These are phyloP conservation scores for Hirtodrosophila duncani DNA, from an alignment of 2,888 invertebrate species.

Conservation along the genomic window DNA sequence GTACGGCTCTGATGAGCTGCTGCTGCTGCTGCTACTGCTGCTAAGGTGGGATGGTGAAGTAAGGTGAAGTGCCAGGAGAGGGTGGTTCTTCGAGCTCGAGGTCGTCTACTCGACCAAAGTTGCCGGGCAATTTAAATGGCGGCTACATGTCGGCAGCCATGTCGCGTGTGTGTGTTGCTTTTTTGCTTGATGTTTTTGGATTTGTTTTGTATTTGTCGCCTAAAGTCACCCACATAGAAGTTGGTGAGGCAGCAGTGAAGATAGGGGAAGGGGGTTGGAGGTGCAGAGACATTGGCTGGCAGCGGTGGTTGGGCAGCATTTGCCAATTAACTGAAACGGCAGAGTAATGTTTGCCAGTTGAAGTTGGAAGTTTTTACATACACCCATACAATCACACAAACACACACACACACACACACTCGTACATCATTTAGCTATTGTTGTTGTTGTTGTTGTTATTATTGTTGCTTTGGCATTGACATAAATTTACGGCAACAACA, in stretches of 20 bases:
- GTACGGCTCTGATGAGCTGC: no score
- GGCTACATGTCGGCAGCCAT: slow-evolving; percentile 60
- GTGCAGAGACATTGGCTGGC: slow-evolving; percentile 26
- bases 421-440: slow-evolving; percentile 10
- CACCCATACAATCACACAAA: slow-evolving; percentile 11
- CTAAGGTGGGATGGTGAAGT: neutral
- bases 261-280: slow-evolving; percentile 1
- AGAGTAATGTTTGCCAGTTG: slow-evolving; percentile 58
- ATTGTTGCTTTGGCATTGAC: slow-evolving; percentile 64
- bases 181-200: neutral
- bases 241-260: slow-evolving; percentile 11
- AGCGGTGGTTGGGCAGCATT: slow-evolving; percentile 29
- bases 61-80: slow-evolving; percentile 1
- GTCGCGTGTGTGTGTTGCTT: slow-evolving; percentile 42
- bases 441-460: slow-evolving; percentile 32
- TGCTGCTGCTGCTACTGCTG: neutral
- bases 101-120: no score
- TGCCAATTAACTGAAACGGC: slow-evolving; percentile 71
- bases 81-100: slow-evolving; percentile 14
- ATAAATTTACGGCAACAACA: slow-evolving; percentile 42
- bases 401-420: neutral
- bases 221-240: slow-evolving; percentile 30
- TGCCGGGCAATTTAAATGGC: slow-evolving; percentile 64
- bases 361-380: slow-evolving; percentile 19
- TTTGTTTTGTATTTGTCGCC: slow-evolving; percentile 25